A percentile compares a stretch with the other conserved stretches of the same genome.
Conservation (phyloP, 2,113 vertebrate species). For the Melanerpes formicivorus region DNA sequence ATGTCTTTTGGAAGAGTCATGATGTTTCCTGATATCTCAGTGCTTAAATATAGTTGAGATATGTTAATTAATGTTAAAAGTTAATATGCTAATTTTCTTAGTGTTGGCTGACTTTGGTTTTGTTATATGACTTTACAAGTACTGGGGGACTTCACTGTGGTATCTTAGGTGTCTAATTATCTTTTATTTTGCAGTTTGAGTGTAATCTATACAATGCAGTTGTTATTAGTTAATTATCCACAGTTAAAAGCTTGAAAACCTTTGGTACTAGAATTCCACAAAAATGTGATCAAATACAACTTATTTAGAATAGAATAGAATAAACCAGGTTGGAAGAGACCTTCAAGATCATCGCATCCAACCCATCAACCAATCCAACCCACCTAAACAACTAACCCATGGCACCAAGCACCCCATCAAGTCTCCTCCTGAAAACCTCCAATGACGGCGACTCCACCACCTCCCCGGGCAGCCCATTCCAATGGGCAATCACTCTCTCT, state of each 20-base stretch:
- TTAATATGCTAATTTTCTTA: neutral
- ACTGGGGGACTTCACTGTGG: neutral
- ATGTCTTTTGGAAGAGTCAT: neutral
- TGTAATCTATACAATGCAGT: neutral
- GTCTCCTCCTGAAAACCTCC: too few relatives aligned
- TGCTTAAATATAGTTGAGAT: neutral
- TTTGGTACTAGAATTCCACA: neutral
- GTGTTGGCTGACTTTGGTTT: neutral
- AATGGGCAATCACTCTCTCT: too few relatives aligned
- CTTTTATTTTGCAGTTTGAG: conserved; percentile 22
- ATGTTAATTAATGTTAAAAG: neutral
- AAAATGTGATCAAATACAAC: neutral
- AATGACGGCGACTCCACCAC: too few relatives aligned
- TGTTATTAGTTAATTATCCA: neutral
- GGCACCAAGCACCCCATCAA: too few relatives aligned
- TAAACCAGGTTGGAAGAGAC: too few relatives aligned
- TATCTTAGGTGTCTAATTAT: neutral
- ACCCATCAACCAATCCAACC: too few relatives aligned
- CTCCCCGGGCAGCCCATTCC: too few relatives aligned
- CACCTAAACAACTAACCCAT: too few relatives aligned
- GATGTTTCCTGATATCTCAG: neutral
- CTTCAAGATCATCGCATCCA: too few relatives aligned
- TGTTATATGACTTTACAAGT: neutral
- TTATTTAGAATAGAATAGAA: neutral
- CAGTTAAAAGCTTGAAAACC: neutral